Evolutionary conservation across 2,113 vertebrate genomes (phyloP).

Genomic region (Vulpes lagopus): DNA sequence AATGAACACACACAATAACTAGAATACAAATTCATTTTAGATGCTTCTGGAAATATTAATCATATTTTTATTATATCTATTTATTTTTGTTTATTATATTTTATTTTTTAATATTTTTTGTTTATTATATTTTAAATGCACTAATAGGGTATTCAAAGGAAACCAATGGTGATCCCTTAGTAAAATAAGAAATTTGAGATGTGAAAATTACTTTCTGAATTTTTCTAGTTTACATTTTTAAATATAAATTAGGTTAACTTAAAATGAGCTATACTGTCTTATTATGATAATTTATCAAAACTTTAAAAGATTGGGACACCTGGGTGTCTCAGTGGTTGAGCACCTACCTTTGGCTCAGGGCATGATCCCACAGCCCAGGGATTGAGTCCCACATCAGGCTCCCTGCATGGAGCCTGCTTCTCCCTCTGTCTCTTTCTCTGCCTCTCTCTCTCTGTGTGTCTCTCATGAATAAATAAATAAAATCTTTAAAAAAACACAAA

Average conservation of each 20-base stretch:
- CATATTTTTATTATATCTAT: neutral
- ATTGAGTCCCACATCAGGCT: no score
- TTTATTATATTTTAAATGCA: neutral
- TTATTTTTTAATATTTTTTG: neutral
- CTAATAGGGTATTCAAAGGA: neutral
- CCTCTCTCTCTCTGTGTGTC: no score
- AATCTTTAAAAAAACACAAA: neutral
- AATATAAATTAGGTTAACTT: neutral
- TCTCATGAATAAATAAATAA: no score
- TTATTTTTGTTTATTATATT: neutral
- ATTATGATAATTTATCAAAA: conserved; percentile 7
- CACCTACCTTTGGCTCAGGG: no score
- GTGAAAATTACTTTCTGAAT: conserved; percentile 2
- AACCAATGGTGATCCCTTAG: neutral
- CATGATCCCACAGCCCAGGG: no score
- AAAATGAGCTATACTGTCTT: neutral
- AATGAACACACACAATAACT: neutral
- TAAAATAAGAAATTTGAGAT: neutral
- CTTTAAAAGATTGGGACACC: neutral
- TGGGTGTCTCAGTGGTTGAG: no score
- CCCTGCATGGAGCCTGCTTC: no score
- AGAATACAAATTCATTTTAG: neutral
- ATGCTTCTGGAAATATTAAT: neutral
- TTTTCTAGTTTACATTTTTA: neutral
- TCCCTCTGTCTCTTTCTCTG: no score